Evolutionary conservation across 2,888 invertebrate genomes (phyloP).

Genomic region (Hoplodrina ambigua): DNA sequence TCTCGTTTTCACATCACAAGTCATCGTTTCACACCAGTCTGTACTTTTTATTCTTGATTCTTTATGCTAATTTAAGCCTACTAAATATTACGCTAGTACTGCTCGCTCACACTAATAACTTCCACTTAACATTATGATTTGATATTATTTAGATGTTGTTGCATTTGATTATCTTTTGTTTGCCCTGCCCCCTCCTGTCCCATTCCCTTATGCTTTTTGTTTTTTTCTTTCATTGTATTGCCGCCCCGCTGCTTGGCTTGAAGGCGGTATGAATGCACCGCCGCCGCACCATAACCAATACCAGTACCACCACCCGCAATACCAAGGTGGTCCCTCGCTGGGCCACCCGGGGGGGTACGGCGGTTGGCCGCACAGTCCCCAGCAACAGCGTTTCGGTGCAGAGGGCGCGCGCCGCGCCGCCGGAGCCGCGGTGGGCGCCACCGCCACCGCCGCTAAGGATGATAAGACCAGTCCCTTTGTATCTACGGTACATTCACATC

Average conservation of each 20-base stretch:
- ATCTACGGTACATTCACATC: slow-evolving; percentile 96
- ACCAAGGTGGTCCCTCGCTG: slow-evolving; percentile 84
- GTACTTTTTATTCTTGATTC: slow-evolving; percentile 64
- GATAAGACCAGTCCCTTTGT: slow-evolving; percentile 96
- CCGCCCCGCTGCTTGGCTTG: slow-evolving; percentile 89
- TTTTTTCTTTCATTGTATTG: slow-evolving; percentile 91
- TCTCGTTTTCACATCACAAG: slow-evolving; percentile 83
- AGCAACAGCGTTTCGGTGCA: slow-evolving; percentile 89
- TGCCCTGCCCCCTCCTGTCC: slow-evolving; percentile 80
- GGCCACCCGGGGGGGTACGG: slow-evolving; percentile 77
- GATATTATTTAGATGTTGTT: slow-evolving; percentile 64
- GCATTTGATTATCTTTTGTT: slow-evolving; percentile 83
- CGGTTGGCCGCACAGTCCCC: slow-evolving; percentile 73
- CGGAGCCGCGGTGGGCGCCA: slow-evolving; percentile 67
- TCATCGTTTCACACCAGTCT: slow-evolving; percentile 73
- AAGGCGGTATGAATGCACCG: slow-evolving; percentile 91
- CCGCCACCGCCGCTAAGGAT: slow-evolving; percentile 84
- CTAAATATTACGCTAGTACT: slow-evolving; percentile 79
- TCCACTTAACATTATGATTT: slow-evolving; percentile 75
- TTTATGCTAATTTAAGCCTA: slow-evolving; percentile 78
- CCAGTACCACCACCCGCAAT: slow-evolving; percentile 90
- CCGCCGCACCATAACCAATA: slow-evolving; percentile 89
- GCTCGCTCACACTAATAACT: slow-evolving; percentile 77
- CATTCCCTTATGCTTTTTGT: slow-evolving; percentile 87
- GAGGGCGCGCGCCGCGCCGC: slow-evolving; percentile 84